A percentile compares a stretch with the other conserved stretches of the same genome.
Conservation (phyloP, 2,797 vertebrate genomes). For the Muscicapa comitata region DNA sequence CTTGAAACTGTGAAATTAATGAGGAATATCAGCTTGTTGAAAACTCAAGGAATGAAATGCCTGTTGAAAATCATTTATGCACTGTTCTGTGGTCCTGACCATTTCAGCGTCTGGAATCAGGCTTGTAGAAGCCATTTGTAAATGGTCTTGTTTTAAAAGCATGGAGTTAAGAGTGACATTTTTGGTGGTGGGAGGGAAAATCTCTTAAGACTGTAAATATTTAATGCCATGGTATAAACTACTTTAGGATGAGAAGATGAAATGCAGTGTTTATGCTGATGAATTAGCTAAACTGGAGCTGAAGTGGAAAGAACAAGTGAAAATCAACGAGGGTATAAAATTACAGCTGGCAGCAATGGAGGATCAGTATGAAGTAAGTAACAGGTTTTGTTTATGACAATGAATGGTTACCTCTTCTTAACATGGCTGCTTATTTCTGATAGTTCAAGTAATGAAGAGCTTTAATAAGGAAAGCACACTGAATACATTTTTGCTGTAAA, state of each 20-base stretch:
- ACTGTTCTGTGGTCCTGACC: background rate
- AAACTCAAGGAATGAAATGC: background rate
- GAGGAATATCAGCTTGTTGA: background rate
- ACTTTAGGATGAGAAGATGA: constrained; percentile 90
- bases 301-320: constrained; percentile 93
- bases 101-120: background rate
- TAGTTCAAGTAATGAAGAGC: background rate
- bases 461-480: background rate
- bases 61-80: background rate
- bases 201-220: background rate
- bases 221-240: background rate
- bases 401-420: background rate
- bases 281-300: constrained; percentile 92
- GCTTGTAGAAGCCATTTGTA: background rate
- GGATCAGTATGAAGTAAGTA: constrained; percentile 88
- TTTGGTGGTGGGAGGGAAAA: background rate
- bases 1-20: background rate
- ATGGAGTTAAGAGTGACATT: background rate
- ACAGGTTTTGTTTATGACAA: background rate
- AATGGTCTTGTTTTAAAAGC: background rate
- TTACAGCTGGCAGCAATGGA: constrained; percentile 87
- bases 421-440: background rate
- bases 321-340: constrained; percentile 87
- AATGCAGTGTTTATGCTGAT: constrained; percentile 88
- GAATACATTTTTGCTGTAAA: background rate